Base-by-base conservation (phyloP, 2,888 invertebrate genomes). In the Nemotelus nigrinus region DNA sequence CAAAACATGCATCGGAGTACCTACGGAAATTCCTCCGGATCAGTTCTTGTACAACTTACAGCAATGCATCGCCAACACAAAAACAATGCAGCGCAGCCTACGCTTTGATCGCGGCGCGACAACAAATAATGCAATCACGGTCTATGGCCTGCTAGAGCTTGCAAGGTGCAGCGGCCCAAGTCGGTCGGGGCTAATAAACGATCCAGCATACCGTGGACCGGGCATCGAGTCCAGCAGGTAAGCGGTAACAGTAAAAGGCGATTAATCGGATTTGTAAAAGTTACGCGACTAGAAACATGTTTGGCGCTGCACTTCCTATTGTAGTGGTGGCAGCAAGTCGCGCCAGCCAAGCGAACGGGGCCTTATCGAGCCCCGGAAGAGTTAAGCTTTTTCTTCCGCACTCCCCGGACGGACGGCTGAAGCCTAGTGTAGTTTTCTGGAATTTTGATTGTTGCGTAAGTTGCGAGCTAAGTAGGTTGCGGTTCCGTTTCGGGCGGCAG, bases 221-320 rank as follows among this genome's bases (percentile, higher is more conserved):
- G 53, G 6, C 25, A 25, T 25, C 25, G 10, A 10, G 53, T 10
- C 53, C 6, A 53, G 5, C 63, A 63, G 43, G 63, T 43, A 3
- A 63, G 39, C 41, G 41, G 39, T 7, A 43, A 8, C 10, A 63
- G 63, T 63, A 63, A 63, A 63, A 63, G 63, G 63, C 63, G 43
- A 63, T 63, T 43, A 63, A 63, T 43, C 43, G 63, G 63, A 4
- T 63, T 41, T 2, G 63, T 43, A 63, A 63, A 63, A 41, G 53
- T 53, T 53, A 53, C 53, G 53, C 53, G 6, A 10, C 41, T 43
- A 43, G 39, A 3, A 41, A 63, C 41, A 43, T 43, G 63, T 41
- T 43, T 41, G 63, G 63, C 63, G 63, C 63, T 63, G 63, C 41
- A 63, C 63, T 63, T 63, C 63, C 63, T 63, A 39, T 25, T 25